These are phyloP conservation scores for Eupleurogrammus muticus DNA, from an alignment of 2,797 vertebrate species.

Conservation along the genomic window DNA sequence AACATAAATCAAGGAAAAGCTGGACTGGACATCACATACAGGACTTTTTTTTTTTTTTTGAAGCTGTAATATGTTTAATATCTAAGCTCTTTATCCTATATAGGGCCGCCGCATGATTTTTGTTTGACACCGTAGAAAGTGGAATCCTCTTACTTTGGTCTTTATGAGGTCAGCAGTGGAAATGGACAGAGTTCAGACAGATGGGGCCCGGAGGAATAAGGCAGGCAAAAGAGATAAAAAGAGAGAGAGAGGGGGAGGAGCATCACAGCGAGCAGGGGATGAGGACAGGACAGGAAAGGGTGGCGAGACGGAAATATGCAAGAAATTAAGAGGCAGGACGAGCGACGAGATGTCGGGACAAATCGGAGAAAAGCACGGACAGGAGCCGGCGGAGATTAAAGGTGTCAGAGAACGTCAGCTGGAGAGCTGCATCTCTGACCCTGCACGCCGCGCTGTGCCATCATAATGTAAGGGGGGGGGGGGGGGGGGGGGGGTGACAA, in stretches of 20 bases:
- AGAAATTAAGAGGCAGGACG: slow-evolving; percentile 49
- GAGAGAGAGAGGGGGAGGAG: slow-evolving; percentile 47
- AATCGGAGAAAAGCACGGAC: slow-evolving; percentile 40
- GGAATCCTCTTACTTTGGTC: slow-evolving; percentile 81
- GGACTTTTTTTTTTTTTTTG: slow-evolving; percentile 24
- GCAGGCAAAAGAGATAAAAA: slow-evolving; percentile 52
- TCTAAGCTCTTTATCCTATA: slow-evolving; percentile 82
- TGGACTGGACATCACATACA: slow-evolving; percentile 59
- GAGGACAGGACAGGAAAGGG: slow-evolving; percentile 28
- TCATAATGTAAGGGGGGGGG: not conserved
- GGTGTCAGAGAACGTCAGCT: slow-evolving; percentile 26
- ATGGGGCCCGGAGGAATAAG: slow-evolving; percentile 64
- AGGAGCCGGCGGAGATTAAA: slow-evolving; percentile 40
- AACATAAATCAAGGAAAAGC: slow-evolving; percentile 63
- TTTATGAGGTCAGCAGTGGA: slow-evolving; percentile 79
- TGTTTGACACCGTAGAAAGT: slow-evolving; percentile 72
- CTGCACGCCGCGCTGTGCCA: not conserved
- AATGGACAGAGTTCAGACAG: slow-evolving; percentile 78
- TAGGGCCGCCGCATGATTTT: slow-evolving; percentile 70
- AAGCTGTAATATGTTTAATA: slow-evolving; percentile 76
- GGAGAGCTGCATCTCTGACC: slow-evolving; percentile 11
- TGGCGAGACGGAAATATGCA: slow-evolving; percentile 46
- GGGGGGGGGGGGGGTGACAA: not conserved
- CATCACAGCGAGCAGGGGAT: slow-evolving; percentile 42
- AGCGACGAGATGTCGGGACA: slow-evolving; percentile 20